Base-by-base conservation (phyloP, 2,888 invertebrate species). In the Prenolepis imparis region DNA sequence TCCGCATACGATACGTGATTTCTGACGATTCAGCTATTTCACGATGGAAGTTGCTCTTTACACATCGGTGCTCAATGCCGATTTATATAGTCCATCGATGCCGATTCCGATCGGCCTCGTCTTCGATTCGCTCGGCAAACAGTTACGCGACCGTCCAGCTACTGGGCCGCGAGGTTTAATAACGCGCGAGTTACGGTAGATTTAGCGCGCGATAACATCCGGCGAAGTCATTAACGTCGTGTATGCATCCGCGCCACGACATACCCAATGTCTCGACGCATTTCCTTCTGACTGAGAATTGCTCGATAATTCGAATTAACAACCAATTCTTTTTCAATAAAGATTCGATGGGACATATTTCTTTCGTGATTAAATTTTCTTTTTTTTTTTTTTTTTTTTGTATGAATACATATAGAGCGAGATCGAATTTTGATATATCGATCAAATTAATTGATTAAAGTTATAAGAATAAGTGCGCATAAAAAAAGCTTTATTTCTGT, bases 131-230 rank as follows among this genome's bases (percentile, higher is more conserved):
- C 73, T 59, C 72, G 59, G 59, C 78, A 44, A 80, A 80, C 78
- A 80, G 78, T 80, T 80, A 80, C 21, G 74, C 78, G 78, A 77
- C 74, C 59, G 63, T 32, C 28, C 78, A 66, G 66, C 64, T 82
- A 73, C 78, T 67, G 78, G 66, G 36, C 78, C 78, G 44, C 82
- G 66, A 59, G 66, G 28, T 82, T 73, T 68, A 67, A 73, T 72
- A 74, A 83, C 66, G 72, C 67, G 61, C 75, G 74, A 68, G 82
- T 85, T 85, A 86, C 86, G 85, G 85, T 78, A 86, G 84, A 86
- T 85, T 86, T 86, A 86, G 72, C 75, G 74, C 55, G 63, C 59
- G 81, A 84, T 86, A 82, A 72, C 82, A 86, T 61, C 75, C 64
- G 63, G 64, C 68, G 63, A 39, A 55, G 24, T 80, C 73, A 36